phyloP scores from a whole-genome alignment of 2,888 invertebrate species.

The Lithophane leautieri region DNA sequence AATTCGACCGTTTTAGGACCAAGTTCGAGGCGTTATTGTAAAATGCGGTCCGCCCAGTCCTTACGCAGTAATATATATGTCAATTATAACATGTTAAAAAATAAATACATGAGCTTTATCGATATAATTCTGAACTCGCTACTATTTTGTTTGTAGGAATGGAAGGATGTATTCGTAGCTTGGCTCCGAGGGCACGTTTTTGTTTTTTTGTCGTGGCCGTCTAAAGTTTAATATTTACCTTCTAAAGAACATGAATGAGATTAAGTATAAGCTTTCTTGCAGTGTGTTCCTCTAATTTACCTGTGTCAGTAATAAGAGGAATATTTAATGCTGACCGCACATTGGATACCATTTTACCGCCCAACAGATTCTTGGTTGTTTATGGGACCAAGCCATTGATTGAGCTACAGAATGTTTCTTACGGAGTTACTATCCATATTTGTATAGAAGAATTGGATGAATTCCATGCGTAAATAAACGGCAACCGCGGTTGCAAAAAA shows the following conservation, averaged over 20 bases:
- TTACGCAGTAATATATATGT: no score
- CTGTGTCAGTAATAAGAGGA: constrained; percentile 17
- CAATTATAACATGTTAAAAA: no score
- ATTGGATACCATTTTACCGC: constrained; percentile 5
- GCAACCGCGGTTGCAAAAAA: constrained; percentile 1
- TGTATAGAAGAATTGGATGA: background rate
- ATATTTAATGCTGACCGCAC: constrained; percentile 50
- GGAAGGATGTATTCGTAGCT: no score
- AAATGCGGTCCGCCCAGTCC: no score
- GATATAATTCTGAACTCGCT: no score
- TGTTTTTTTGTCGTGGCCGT: no score
- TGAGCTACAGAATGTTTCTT: background rate
- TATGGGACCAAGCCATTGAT: background rate
- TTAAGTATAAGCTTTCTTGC: background rate
- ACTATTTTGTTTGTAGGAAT: no score
- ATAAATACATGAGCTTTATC: no score
- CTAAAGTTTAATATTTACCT: background rate
- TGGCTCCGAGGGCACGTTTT: no score
- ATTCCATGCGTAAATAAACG: constrained; percentile 4
- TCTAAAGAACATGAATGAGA: background rate
- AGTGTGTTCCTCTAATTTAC: constrained; percentile 39
- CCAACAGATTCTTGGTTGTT: constrained; percentile 9
- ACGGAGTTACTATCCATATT: background rate
- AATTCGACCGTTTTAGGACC: no score
- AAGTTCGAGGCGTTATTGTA: no score